These are phyloP conservation scores for Poeciliopsis prolifica DNA, from an alignment of 2,113 vertebrate species.

Conservation along the genomic window DNA sequence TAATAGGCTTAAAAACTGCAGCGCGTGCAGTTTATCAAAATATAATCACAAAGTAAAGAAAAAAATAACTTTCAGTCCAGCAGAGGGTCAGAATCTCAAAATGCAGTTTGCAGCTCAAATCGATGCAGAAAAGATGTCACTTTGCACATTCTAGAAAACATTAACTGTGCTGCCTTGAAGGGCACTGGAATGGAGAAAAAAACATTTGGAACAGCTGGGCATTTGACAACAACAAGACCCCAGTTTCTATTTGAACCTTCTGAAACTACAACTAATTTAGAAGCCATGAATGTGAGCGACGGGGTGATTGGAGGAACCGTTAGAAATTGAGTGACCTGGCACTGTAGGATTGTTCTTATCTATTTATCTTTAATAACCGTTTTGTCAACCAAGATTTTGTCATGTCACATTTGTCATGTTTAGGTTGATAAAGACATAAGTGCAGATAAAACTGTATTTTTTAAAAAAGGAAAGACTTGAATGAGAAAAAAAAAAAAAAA, in stretches of 20 bases:
- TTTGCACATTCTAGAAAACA: conserved; percentile 53
- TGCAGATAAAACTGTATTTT: too few species aligned
- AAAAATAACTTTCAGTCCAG: conserved; percentile 2
- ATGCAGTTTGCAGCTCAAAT: conserved; percentile 22
- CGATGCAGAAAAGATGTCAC: conserved; percentile 37
- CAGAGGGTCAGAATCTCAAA: conserved; percentile 24
- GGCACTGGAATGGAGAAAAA: conserved; percentile 40
- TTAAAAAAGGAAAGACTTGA: too few species aligned
- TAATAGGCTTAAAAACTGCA: too few species aligned
- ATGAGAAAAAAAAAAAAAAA: too few species aligned
- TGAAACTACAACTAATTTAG: conserved; percentile 22
- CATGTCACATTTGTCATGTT: too few species aligned
- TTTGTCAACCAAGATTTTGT: not conserved
- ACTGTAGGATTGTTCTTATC: conserved; percentile 38
- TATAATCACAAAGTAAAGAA: too few species aligned
- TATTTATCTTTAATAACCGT: conserved; percentile 19
- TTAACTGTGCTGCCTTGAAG: conserved; percentile 43
- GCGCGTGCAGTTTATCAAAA: too few species aligned
- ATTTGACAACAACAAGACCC: conserved; percentile 26
- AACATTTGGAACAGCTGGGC: conserved; percentile 29
- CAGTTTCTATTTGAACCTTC: conserved; percentile 38
- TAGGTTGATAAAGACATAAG: too few species aligned
- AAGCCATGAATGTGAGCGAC: conserved; percentile 31
- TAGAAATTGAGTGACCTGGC: conserved; percentile 43
- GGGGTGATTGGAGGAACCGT: not conserved